Conservation (phyloP, 2,888 invertebrate species). For the Nebria salina region DNA sequence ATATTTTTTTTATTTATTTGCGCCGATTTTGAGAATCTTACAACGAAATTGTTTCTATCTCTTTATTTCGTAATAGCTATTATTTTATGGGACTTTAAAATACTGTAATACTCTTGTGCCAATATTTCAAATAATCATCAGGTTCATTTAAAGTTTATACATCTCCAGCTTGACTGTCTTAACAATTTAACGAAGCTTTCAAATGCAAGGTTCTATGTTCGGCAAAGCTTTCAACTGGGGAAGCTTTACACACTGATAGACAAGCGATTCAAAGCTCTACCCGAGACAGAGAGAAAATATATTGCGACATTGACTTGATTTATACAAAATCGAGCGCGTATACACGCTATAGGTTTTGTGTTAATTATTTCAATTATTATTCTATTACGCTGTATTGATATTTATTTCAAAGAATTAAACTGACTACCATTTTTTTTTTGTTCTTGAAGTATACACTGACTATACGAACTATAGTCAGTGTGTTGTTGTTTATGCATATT, state of each 20-base stretch:
- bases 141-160: background rate
- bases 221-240: conserved; percentile 26
- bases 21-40: too few relatives aligned
- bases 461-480: background rate
- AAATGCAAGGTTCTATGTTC: background rate
- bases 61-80: too few relatives aligned
- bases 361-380: conserved; percentile 19
- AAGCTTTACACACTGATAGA: conserved; percentile 37
- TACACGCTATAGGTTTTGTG: conserved; percentile 8
- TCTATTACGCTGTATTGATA: background rate
- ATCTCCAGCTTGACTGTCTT: background rate
- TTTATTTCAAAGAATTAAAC: too few relatives aligned
- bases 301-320: conserved; percentile 6
- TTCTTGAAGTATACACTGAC: background rate
- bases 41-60: too few relatives aligned
- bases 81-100: too few relatives aligned
- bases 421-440: background rate
- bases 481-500: background rate
- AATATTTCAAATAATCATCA: conserved; percentile 3
- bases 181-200: conserved; percentile 18
- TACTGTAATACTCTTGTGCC: background rate
- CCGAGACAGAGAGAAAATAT: background rate
- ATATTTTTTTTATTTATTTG: too few relatives aligned
- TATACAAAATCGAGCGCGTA: conserved; percentile 15
- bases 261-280: conserved; percentile 31